Evolutionary conservation across 2,113 vertebrate species (phyloP).

Genomic region (Argyrosomus japonicus): DNA sequence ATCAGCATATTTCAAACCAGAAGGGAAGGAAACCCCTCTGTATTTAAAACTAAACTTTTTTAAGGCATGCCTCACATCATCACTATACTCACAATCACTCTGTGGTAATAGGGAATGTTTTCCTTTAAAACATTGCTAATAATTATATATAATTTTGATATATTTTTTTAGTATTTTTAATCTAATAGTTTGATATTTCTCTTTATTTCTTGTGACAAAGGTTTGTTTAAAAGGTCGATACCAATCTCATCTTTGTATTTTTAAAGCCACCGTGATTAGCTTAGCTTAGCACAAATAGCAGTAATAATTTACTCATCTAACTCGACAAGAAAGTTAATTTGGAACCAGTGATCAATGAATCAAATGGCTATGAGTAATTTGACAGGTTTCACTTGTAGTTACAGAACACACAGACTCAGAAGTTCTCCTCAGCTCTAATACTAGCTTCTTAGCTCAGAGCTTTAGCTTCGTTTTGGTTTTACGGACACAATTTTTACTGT

Average conservation of each 20-base stretch:
- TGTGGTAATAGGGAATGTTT: not conserved
- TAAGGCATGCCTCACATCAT: not conserved
- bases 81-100: not conserved
- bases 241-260: no score
- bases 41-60: constrained; percentile 15
- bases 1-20: constrained; percentile 15
- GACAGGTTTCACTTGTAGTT: not conserved
- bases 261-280: no score
- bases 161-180: no score
- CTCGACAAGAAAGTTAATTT: not conserved
- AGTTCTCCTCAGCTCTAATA: not conserved
- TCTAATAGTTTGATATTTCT: not conserved
- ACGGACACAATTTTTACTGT: not conserved
- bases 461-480: not conserved
- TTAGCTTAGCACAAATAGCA: no score
- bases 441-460: not conserved
- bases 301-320: not conserved
- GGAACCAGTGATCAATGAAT: not conserved
- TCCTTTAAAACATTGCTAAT: not conserved
- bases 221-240: no score
- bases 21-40: not conserved
- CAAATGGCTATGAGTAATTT: not conserved
- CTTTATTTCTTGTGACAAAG: no score
- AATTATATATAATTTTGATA: no score
- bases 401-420: not conserved